Evolutionary conservation across 53 echinoderm and acorn worm species (phyloP), one percentile per base, ranked within the genome.

Genomic region (Holothuria scabra): DNA sequence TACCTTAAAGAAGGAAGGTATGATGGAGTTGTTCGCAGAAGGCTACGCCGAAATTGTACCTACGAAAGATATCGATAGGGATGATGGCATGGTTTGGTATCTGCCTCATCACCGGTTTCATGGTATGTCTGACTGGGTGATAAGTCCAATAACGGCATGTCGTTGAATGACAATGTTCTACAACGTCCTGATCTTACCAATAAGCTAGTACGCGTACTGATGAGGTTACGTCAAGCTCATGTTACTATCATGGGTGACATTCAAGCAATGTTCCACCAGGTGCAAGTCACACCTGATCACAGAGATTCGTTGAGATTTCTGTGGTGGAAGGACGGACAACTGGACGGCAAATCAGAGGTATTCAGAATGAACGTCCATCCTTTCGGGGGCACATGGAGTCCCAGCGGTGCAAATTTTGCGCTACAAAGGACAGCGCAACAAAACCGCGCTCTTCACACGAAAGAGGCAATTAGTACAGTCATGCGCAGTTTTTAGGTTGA

Each of bases 401-500:
- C n/a, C n/a, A n/a, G n/a, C n/a, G n/a, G n/a, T n/a, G n/a, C n/a
- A n/a, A n/a, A n/a, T n/a, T n/a, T n/a, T n/a, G n/a, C n/a, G n/a
- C n/a, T n/a, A n/a, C n/a, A n/a, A n/a, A n/a, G n/a, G n/a, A n/a
- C n/a, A n/a, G n/a, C n/a, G n/a, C n/a, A n/a, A n/a, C n/a, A n/a
- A n/a, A n/a, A n/a, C n/a, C n/a, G 80, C 46, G 68, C 60, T 55
- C 28, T 64, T 25, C 67, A 30, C 71, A 64, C 24, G 16, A 16
- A 24, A 21, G 81, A 87, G 31, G 74, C 74, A 24, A 35, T 84
- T 5, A 56, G 81, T 31, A 81, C 80, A 11, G 76, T 93, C 28
- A 60, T 63, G 46, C 57, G 61, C 22, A 83, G 91, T 44, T 93
- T 93, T 67, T 93, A 91, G 24, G 90, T 90, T 20, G 93, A 93